phyloP scores from a whole-genome alignment of 1,140 invertebrate species.

The Macrostomum lignano region DNA sequence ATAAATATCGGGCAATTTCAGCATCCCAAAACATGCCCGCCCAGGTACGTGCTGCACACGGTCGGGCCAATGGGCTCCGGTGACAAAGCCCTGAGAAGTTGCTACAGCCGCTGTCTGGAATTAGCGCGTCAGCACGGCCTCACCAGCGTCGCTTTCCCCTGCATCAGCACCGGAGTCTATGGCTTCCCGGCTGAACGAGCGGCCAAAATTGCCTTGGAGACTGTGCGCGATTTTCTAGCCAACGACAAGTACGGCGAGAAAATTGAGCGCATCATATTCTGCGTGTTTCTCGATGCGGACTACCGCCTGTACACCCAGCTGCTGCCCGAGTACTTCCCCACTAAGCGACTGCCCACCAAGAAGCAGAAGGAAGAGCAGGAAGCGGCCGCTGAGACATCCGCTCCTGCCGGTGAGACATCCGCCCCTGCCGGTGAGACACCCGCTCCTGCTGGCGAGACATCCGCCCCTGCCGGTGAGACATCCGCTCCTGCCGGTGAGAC shows the following conservation, averaged over 20 bases:
- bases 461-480: no score
- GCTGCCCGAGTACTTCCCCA: slow-evolving; percentile 45
- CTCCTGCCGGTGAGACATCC: no score
- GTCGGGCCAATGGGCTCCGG: slow-evolving; percentile 53
- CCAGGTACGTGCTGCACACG: slow-evolving; percentile 57
- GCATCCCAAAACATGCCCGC: no score
- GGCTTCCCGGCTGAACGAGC: slow-evolving; percentile 41
- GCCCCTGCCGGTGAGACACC: no score
- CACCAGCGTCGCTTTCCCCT: slow-evolving; percentile 43
- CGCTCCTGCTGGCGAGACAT: no score
- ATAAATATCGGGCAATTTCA: no score
- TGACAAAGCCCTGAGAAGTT: slow-evolving; percentile 34
- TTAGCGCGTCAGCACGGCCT: slow-evolving; percentile 35
- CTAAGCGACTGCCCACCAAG: no score
- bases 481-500: no score
- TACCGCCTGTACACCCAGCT: slow-evolving; percentile 41
- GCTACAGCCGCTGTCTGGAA: slow-evolving; percentile 40
- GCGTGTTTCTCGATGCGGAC: slow-evolving; percentile 43
- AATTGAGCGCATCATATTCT: slow-evolving; percentile 45
- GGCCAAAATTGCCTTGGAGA: slow-evolving; percentile 39
- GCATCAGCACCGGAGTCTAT: slow-evolving; percentile 56
- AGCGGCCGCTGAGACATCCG: no score
- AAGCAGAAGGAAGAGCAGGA: no score
- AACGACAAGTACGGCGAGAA: slow-evolving; percentile 27
- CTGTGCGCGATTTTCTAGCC: slow-evolving; percentile 39